Evolutionary conservation across 2,888 invertebrate genomes (phyloP).

Genomic region (Nemotelus nigrinus): DNA sequence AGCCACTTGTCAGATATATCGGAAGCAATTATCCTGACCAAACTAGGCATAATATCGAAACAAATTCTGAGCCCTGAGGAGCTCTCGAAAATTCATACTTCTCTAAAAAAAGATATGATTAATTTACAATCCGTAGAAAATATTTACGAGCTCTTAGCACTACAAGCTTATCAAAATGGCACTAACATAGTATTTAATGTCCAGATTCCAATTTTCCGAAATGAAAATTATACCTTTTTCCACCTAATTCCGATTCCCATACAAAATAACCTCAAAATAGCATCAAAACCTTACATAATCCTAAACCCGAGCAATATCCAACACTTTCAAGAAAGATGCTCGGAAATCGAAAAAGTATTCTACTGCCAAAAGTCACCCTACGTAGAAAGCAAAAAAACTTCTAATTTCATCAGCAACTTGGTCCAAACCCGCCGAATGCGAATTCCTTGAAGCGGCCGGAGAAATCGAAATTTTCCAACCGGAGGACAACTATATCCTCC

Average conservation of each 20-base stretch:
- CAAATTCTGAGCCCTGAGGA: conserved; percentile 41
- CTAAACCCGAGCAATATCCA: conserved; percentile 2
- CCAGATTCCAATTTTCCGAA: conserved; percentile 21
- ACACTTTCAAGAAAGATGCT: background rate
- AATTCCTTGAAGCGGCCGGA: background rate
- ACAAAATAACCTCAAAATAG: conserved; percentile 11
- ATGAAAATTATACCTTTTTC: conserved; percentile 10
- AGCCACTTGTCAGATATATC: conserved; percentile 35
- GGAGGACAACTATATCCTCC: conserved; percentile 11
- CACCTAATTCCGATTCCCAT: conserved; percentile 32
- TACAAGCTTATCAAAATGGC: conserved; percentile 20
- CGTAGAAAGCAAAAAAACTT: background rate
- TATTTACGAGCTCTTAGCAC: conserved; percentile 13
- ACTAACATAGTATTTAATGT: conserved; percentile 28
- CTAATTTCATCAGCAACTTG: background rate
- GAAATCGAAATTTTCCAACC: background rate
- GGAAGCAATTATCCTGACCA: conserved; percentile 39
- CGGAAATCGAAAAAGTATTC: conserved; percentile 2
- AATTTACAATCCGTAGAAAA: conserved; percentile 32
- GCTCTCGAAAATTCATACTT: background rate
- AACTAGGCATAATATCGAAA: conserved; percentile 44
- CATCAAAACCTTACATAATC: conserved; percentile 7
- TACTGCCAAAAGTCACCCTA: background rate
- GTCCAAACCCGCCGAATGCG: background rate
- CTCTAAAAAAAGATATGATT: conserved; percentile 17